phyloP scores from a whole-genome alignment of 1,140 invertebrate species.

The Hydropsyche tenuis region DNA sequence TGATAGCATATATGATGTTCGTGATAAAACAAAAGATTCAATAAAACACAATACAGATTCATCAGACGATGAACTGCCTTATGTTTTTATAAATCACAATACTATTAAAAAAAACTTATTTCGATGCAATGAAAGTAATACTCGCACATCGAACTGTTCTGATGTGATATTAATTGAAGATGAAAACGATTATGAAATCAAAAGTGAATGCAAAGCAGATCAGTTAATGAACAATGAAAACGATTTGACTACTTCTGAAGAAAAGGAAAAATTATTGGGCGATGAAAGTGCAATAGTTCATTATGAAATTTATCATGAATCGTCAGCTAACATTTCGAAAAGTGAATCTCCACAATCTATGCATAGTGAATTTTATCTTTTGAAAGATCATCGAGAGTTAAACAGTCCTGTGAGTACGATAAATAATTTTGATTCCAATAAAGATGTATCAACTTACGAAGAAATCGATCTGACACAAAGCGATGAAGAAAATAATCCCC shows the following conservation, averaged over 20 bases:
- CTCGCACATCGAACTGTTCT: neutral
- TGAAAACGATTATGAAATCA: neutral
- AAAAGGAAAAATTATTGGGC: slow-evolving; percentile 31
- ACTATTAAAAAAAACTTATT: neutral
- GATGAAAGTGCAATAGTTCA: slow-evolving; percentile 47
- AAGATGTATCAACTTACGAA: neutral
- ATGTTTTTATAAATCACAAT: slow-evolving; percentile 30
- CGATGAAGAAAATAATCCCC: neutral
- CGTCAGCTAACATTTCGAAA: slow-evolving; percentile 7
- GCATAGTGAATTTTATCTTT: neutral
- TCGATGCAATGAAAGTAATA: neutral
- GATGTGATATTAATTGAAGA: slow-evolving; percentile 20
- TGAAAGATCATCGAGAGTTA: neutral
- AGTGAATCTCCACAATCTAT: neutral
- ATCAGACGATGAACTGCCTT: slow-evolving; percentile 32
- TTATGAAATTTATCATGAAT: slow-evolving; percentile 49
- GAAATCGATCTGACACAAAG: slow-evolving; percentile 16
- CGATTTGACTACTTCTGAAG: neutral
- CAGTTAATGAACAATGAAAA: neutral
- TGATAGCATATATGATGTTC: slow-evolving; percentile 51
- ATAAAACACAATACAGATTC: neutral
- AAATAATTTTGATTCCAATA: neutral
- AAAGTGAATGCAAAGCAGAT: neutral
- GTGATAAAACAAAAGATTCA: neutral
- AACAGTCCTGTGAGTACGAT: neutral